A percentile compares a stretch with the other conserved stretches of the same genome.
phyloP scores from a whole-genome alignment of 2,797 vertebrate species.

The Tolypeutes matacus region DNA sequence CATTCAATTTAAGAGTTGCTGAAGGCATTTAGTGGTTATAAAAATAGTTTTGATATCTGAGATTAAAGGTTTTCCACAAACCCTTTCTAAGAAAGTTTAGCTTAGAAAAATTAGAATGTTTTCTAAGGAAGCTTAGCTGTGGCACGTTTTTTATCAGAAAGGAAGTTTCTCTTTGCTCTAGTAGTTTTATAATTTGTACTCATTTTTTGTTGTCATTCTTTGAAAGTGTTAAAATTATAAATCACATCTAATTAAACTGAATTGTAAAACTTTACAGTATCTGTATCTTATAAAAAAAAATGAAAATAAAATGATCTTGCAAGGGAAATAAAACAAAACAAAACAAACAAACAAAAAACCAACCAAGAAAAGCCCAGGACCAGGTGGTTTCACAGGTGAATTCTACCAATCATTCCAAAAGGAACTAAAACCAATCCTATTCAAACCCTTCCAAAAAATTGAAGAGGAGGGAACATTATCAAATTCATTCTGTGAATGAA shows the following conservation, averaged over 20 bases:
- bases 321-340: too few relatives aligned
- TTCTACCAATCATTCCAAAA: too few relatives aligned
- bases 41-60: conserved; percentile 27
- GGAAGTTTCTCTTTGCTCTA: neutral
- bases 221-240: conserved; percentile 64
- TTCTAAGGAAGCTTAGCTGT: conserved; percentile 1
- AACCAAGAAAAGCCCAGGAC: too few relatives aligned
- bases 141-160: neutral
- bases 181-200: conserved; percentile 40
- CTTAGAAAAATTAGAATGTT: neutral
- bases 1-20: conserved; percentile 23
- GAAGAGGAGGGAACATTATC: too few relatives aligned
- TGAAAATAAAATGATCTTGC: conserved; percentile 72
- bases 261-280: conserved; percentile 68
- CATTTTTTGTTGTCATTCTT: conserved; percentile 53
- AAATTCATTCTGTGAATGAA: too few relatives aligned
- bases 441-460: too few relatives aligned
- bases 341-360: too few relatives aligned
- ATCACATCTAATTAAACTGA: conserved; percentile 73
- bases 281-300: conserved; percentile 75
- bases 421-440: too few relatives aligned
- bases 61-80: conserved; percentile 8
- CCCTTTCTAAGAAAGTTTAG: conserved; percentile 48
- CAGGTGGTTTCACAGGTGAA: too few relatives aligned
- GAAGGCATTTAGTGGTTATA: neutral